Evolutionary conservation across 2,888 invertebrate species (phyloP), one percentile per base, ranked within the genome.

Genomic region (Eilema depressum): DNA sequence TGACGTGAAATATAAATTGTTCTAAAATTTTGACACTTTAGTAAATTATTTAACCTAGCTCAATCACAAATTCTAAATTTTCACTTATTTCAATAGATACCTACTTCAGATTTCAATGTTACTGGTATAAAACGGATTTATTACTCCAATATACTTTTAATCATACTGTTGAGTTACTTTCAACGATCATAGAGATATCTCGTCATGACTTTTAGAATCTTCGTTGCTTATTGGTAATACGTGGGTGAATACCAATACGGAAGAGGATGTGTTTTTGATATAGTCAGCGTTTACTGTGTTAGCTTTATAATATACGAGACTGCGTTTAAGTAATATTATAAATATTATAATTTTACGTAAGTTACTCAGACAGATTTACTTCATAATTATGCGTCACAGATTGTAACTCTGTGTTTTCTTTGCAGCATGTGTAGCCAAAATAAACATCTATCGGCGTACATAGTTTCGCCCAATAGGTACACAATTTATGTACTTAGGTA

Each of bases 181-280:
- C 67, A 30, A 76, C 57, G 66, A 70, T 73, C 30, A 41, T 20
- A 69, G 41, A 63, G 25, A 68, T 60, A 41, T 68, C 62, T 68
- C 64, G 76, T 77, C 75, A 82, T 69, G 69, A 63, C 57, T 75
- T 76, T 75, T 75, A 72, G 72, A 76, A 75, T 72, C 66, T 78
- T 76, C 73, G 59, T 70, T 67, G 57, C 63, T 69, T 33, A 74
- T 79, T 74, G 66, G 71, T 69, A 25, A 2, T 23, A 20, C 25
- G 25, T 37, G 33, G 17, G 17, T 66, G 61, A n/a, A 61, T 17
- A 59, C 25, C 33, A n/a, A 61, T 17, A 59, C 25, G 28, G 61
- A 61, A 61, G 60, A 60, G 26, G 28, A 10, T 56, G 14, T 14
- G 62, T 14, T 33, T 37, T 17, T 63, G 37, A 37, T 63, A 25